A percentile compares a stretch with the other conserved stretches of the same genome.
These are phyloP conservation scores for Alosa sapidissima DNA, from an alignment of 2,797 vertebrate genomes.

Conservation along the genomic window DNA sequence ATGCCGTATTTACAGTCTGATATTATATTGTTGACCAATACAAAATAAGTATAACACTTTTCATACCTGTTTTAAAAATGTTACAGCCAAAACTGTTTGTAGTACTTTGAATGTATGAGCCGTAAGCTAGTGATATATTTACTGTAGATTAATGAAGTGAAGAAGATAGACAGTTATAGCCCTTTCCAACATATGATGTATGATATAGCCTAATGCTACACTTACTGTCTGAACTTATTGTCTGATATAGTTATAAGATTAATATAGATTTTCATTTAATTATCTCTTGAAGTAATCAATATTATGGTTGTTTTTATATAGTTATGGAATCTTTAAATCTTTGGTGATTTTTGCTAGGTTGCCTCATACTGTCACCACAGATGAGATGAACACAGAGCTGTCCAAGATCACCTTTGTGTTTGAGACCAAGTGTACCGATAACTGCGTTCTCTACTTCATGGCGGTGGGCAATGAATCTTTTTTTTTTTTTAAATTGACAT, in stretches of 20 bases:
- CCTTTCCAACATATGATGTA: too few species aligned
- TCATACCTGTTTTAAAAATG: background rate
- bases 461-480: slow-evolving; percentile 68
- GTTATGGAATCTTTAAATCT: background rate
- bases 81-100: too few species aligned
- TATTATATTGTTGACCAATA: background rate
- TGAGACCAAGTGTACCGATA: slow-evolving; percentile 82
- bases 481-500: background rate
- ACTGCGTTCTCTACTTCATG: slow-evolving; percentile 88
- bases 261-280: too few species aligned
- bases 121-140: too few species aligned
- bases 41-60: background rate
- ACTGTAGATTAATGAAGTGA: too few species aligned
- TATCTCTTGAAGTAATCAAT: too few species aligned
- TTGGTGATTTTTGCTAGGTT: slow-evolving; percentile 66
- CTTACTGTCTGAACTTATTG: background rate
- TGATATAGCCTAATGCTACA: background rate
- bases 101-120: too few species aligned
- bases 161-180: too few species aligned
- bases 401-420: slow-evolving; percentile 92
- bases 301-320: too few species aligned
- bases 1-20: background rate
- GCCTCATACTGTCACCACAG: slow-evolving; percentile 70
- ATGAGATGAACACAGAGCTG: slow-evolving; percentile 76
- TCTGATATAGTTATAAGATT: too few species aligned